A percentile compares a stretch with the other conserved stretches of the same genome.
Conservation (phyloP, 1,140 invertebrate genomes). For the Pteromalus puparum region DNA sequence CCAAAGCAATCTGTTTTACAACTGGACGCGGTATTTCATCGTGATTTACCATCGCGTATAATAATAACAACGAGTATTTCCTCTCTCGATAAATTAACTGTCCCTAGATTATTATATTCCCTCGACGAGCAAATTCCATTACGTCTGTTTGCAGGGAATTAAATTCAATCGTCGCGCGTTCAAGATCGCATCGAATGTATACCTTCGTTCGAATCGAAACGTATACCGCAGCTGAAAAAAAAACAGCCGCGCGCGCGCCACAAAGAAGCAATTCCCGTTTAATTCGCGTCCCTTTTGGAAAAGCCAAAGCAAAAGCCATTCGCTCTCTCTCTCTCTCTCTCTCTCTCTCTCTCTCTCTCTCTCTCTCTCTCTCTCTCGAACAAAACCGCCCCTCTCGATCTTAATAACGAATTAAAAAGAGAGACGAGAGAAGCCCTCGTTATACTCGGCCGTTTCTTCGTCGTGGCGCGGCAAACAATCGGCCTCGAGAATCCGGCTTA, state of each 20-base stretch:
- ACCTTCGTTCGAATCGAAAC: neutral
- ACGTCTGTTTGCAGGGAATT: neutral
- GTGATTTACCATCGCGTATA: no score
- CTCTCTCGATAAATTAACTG: no score
- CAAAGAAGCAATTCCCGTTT: neutral
- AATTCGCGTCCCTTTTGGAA: neutral
- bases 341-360: no score
- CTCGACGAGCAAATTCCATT: no score
- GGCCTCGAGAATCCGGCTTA: neutral
- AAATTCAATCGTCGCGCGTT: neutral
- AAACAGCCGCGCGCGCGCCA: neutral
- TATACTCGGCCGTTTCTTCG: neutral
- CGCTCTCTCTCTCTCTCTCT: no score
- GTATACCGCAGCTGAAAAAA: neutral
- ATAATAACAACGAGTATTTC: no score
- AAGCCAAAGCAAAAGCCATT: neutral
- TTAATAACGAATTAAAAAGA: constrained; percentile 9
- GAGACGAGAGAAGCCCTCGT: neutral
- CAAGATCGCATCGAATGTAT: no score
- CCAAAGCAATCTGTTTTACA: neutral
- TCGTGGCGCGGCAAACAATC: neutral
- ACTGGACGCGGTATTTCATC: neutral
- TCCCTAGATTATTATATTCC: no score
- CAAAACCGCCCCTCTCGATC: constrained; percentile 9
- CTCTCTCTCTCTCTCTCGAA: neutral